Percentiles rank a stretch among this genome's conserved stretches.
Conservation (phyloP, 2,797 vertebrate genomes). For the Trachurus trachurus region DNA sequence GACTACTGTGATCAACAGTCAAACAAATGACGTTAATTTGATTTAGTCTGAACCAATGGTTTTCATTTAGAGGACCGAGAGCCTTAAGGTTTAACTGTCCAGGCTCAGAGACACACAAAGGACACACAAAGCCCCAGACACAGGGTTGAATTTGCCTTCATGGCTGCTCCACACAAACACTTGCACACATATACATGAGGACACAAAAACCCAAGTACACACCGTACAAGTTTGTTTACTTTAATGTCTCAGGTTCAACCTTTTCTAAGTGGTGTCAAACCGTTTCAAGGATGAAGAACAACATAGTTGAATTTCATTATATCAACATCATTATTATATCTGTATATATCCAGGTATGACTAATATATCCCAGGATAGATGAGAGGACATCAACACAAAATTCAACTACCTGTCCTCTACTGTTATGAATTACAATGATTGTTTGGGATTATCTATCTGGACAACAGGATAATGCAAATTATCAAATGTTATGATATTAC, state of each 20-base stretch:
- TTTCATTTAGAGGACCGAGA: conserved; percentile 67
- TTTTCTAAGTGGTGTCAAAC: neutral
- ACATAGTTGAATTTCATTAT: neutral
- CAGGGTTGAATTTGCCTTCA: conserved; percentile 11
- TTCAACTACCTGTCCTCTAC: neutral
- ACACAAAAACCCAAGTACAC: neutral
- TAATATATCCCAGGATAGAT: neutral
- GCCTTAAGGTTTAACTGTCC: conserved; percentile 56
- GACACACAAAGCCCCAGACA: conserved; percentile 21
- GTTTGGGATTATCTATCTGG: neutral
- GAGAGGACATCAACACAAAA: neutral
- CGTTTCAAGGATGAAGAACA: neutral
- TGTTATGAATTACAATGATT: neutral
- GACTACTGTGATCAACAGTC: conserved; percentile 68
- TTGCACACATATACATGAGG: neutral
- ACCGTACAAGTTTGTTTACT: neutral
- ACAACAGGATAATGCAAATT: neutral
- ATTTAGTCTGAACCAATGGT: conserved; percentile 77
- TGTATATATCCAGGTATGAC: neutral
- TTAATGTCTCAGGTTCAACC: conserved; percentile 10
- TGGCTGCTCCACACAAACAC: conserved; percentile 13
- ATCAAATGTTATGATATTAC: neutral
- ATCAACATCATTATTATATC: neutral
- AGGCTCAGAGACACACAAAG: conserved; percentile 35
- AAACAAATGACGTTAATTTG: conserved; percentile 80